Evolutionary conservation across 2,797 vertebrate species (phyloP), one percentile per base, ranked within the genome.

Genomic region (Rhabdophis nuchalis): DNA sequence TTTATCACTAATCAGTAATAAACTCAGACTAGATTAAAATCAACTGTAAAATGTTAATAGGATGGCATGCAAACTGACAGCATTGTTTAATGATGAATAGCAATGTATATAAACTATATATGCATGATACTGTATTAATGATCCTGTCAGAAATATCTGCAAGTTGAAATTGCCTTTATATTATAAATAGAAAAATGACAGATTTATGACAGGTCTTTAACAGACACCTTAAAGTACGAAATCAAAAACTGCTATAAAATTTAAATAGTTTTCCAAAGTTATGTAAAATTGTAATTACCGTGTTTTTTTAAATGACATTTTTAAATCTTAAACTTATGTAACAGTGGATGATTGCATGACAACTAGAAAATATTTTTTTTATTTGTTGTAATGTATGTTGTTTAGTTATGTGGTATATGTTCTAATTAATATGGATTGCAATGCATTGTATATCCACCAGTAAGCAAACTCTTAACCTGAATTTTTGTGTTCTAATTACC

Each of bases 401-500:
- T 36, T 91, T 60, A 85, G 52, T 32, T 4, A 2, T 27, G 18
- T 16, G 57, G 32, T 60, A n/a, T 90, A 52, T 52, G 10, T 64
- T 36, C 13, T 87, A 36, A 10, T 58, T 36, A 87, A 56, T 46
- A n/a, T 18, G n/a, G n/a, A 54, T 16, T 64, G 85, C 36, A 41
- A 57, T 25, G 4, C 29, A 89, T 46, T n/a, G n/a, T 90, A 7
- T 41, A 86, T 41, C 16, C 16, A 61, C 61, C 18, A 13, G 11
- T 85, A 32, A 91, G 18, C 27, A 85, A n/a, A 93, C n/a, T 64
- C 27, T 56, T 36, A 25, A 58, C 14, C 20, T 53, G 23, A 20
- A 32, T 88, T 90, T 92, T 88, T 85, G 6, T 32, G 32, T 88
- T 46, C 12, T 20, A 8, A 96, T 91, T 97, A 94, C 72, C 92